phyloP scores from a whole-genome alignment of 2,113 vertebrate genomes.

The Myotis lucifugus region DNA sequence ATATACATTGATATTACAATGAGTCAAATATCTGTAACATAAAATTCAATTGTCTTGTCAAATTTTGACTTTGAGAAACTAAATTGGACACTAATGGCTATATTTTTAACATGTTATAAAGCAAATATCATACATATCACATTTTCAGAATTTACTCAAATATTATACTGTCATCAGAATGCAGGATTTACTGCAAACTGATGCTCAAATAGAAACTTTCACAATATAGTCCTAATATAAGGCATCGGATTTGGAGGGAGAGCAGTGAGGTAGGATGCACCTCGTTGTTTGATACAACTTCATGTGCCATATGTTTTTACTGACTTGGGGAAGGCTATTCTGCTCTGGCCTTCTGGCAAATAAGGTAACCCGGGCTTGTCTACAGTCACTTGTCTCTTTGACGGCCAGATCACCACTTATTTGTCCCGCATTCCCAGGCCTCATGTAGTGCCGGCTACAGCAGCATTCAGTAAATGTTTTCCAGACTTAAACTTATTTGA shows the following conservation, averaged over 20 bases:
- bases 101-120: not conserved
- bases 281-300: not conserved
- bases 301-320: not conserved
- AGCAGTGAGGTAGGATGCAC: not conserved
- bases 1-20: not conserved
- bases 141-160: constrained; percentile 8
- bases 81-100: not conserved
- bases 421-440: not conserved
- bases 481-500: not conserved
- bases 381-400: not conserved
- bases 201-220: constrained; percentile 19
- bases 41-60: constrained; percentile 17
- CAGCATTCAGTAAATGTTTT: not conserved
- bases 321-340: not conserved
- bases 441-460: not conserved
- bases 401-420: not conserved
- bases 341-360: not conserved
- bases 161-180: not conserved
- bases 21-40: not conserved
- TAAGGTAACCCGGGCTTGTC: not conserved
- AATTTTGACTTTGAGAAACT: constrained; percentile 7
- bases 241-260: not conserved
- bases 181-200: not conserved
- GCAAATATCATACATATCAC: not conserved
- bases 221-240: not conserved